Evolutionary conservation across 2,113 vertebrate genomes (phyloP).

Genomic region (Collichthys lucidus): DNA sequence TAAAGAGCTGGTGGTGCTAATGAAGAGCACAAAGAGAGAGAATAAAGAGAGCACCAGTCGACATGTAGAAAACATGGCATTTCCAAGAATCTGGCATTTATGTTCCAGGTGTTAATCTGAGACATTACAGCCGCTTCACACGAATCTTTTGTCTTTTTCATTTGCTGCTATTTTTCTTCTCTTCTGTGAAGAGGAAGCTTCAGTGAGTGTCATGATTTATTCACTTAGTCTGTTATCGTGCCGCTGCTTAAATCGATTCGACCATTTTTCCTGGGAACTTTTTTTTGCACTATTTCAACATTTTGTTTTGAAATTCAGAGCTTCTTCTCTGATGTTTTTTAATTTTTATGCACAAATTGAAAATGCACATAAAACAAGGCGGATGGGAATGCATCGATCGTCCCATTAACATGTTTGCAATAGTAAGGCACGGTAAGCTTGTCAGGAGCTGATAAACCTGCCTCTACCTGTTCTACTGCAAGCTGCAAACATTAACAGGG

Average conservation of each 20-base stretch:
- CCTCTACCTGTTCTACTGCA: background rate
- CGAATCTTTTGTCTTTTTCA: no score
- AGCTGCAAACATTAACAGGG: no score
- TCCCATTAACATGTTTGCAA: background rate
- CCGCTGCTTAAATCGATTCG: background rate
- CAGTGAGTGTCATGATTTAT: background rate
- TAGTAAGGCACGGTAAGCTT: no score
- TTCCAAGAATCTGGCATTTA: background rate
- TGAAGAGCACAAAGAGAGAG: no score
- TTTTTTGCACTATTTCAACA: background rate
- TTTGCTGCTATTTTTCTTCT: background rate
- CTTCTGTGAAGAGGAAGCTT: background rate
- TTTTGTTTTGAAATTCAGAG: background rate
- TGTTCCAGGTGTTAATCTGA: background rate
- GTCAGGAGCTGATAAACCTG: background rate
- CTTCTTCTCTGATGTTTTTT: background rate
- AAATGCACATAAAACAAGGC: background rate
- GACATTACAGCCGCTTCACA: no score
- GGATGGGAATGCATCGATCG: no score
- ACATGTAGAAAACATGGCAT: background rate
- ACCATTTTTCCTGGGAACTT: background rate
- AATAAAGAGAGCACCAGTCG: background rate
- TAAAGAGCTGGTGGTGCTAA: background rate
- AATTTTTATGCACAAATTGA: background rate
- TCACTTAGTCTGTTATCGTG: background rate